These are phyloP conservation scores for Stegostoma tigrinum DNA, from an alignment of 2,113 vertebrate genomes.

Conservation along the genomic window DNA sequence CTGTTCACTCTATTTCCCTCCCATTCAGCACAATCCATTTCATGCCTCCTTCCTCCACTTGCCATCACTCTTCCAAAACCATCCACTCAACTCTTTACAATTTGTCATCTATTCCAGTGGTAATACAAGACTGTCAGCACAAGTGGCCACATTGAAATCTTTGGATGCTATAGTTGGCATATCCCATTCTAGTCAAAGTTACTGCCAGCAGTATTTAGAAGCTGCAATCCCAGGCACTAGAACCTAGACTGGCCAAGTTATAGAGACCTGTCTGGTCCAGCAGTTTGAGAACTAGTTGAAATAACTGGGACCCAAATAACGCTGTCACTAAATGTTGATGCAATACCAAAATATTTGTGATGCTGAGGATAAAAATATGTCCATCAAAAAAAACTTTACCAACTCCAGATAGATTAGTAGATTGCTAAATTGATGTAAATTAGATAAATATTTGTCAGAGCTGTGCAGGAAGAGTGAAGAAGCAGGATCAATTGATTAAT, in stretches of 20 bases:
- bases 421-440: not conserved
- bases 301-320: not conserved
- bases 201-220: not conserved
- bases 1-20: not conserved
- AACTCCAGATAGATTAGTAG: not conserved
- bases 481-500: not conserved
- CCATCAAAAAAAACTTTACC: not conserved
- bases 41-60: not conserved
- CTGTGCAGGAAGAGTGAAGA: not conserved
- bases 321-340: not conserved
- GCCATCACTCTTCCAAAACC: not conserved
- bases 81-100: not conserved
- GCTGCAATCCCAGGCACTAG: not conserved
- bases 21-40: not conserved
- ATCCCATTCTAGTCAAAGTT: not conserved
- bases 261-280: not conserved
- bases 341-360: not conserved
- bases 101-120: not conserved
- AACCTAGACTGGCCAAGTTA: not conserved
- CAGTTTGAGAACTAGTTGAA: not conserved
- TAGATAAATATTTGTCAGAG: not conserved
- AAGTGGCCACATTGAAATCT: not conserved
- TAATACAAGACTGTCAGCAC: not conserved
- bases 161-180: not conserved
- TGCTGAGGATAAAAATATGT: not conserved